Percentiles rank a stretch among this genome's conserved stretches.
Conservation (phyloP, 2,888 invertebrate genomes). For the Neocrepidodera transversa region DNA sequence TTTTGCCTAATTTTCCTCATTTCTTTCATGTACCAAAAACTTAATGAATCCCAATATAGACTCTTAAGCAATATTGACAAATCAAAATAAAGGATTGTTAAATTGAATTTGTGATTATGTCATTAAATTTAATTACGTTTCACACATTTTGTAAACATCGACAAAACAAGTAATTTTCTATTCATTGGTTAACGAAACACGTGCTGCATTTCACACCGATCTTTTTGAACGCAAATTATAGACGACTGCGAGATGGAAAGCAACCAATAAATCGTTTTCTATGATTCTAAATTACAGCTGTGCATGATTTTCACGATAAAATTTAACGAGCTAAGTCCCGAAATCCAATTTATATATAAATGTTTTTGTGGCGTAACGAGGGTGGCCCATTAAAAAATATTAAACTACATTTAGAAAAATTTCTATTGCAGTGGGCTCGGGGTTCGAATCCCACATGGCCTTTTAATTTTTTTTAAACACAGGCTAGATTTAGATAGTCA, state of each 20-base stretch:
- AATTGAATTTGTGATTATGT: too few species aligned
- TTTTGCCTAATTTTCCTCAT: too few species aligned
- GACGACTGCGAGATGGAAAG: slow-evolving; percentile 3
- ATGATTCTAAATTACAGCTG: slow-evolving; percentile 5
- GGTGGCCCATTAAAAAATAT: background rate
- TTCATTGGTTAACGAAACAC: background rate
- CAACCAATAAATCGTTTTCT: slow-evolving; percentile 3
- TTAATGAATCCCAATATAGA: too few species aligned
- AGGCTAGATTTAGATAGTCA: too few species aligned
- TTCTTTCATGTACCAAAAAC: too few species aligned
- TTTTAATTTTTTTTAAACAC: too few species aligned
- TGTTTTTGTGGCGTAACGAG: background rate
- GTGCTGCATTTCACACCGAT: slow-evolving; percentile 2
- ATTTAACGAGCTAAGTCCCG: slow-evolving; percentile 12
- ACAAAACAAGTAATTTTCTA: background rate
- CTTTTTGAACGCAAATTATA: slow-evolving; percentile 15
- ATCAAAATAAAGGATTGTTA: too few species aligned
- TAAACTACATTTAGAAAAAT: too few species aligned
- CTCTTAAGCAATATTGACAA: too few species aligned
- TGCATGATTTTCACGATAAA: slow-evolving; percentile 15
- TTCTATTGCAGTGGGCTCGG: too few species aligned
- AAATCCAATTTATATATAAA: slow-evolving; percentile 4
- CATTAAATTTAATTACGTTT: too few species aligned
- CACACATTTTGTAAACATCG: background rate
- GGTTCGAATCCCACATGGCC: too few species aligned